A percentile compares a stretch with the other conserved stretches of the same genome.
Conservation (phyloP, 2,113 vertebrate genomes). For the Alces alces region DNA sequence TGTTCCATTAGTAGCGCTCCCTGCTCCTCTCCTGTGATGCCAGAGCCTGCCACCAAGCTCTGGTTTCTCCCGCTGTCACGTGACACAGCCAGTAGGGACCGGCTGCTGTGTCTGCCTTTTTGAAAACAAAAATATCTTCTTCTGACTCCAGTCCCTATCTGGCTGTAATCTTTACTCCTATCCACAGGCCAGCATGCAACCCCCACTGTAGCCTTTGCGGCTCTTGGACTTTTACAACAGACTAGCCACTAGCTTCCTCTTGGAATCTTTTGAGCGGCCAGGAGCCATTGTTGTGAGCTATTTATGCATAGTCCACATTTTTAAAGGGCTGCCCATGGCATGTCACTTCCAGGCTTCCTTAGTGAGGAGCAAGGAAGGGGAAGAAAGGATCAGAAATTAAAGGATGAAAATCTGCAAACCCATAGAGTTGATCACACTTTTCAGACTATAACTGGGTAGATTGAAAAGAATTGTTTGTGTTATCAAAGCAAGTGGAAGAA, state of each 20-base stretch:
- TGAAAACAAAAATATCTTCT: constrained; percentile 54
- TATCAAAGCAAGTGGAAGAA: neutral
- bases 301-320: neutral
- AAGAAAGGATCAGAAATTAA: neutral
- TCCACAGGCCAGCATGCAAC: neutral
- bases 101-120: neutral
- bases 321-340: neutral
- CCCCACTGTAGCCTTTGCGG: neutral
- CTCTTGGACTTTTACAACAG: neutral
- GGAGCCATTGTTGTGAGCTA: neutral
- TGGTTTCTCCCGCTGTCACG: neutral
- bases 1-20: neutral
- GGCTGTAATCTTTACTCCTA: neutral
- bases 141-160: constrained; percentile 16
- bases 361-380: neutral
- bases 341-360: neutral
- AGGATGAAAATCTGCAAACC: neutral
- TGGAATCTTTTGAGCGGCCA: neutral
- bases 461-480: neutral
- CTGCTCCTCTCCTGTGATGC: neutral
- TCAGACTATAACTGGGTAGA: neutral
- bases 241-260: neutral
- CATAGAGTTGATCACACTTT: neutral
- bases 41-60: neutral
- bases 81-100: neutral